Evolutionary conservation across 2,113 vertebrate genomes (phyloP).

Genomic region (Dipodomys stephensi): DNA sequence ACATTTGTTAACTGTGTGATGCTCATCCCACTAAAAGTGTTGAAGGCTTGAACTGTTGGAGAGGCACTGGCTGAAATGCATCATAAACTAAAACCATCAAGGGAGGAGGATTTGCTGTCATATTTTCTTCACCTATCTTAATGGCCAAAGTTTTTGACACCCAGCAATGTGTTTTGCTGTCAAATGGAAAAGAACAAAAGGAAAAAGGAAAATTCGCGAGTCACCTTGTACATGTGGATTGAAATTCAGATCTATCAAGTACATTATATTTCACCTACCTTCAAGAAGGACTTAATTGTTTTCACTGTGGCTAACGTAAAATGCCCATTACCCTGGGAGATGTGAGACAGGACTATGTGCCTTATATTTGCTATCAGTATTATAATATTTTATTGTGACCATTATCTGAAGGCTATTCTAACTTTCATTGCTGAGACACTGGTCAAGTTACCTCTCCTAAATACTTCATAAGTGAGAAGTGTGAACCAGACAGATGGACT

Average conservation of each 20-base stretch:
- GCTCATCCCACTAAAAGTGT: slow-evolving; percentile 32
- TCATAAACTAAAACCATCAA: slow-evolving; percentile 62
- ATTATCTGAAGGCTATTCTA: slow-evolving; percentile 63
- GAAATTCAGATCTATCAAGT: slow-evolving; percentile 55
- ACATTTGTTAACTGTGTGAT: slow-evolving; percentile 6
- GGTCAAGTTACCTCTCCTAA: slow-evolving; percentile 35
- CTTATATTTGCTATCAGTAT: slow-evolving; percentile 57
- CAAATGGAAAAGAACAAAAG: slow-evolving; percentile 64
- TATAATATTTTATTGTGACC: slow-evolving; percentile 73
- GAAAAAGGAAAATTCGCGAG: slow-evolving; percentile 52
- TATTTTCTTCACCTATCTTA: slow-evolving; percentile 53
- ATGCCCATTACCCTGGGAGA: slow-evolving; percentile 59
- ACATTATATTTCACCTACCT: slow-evolving; percentile 41
- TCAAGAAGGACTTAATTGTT: slow-evolving; percentile 68
- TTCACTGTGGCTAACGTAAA: slow-evolving; percentile 70
- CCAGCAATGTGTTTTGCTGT: slow-evolving; percentile 30
- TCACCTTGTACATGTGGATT: slow-evolving; percentile 63
- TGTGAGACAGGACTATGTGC: slow-evolving; percentile 47
- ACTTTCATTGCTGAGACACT: slow-evolving; percentile 57
- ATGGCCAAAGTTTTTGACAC: slow-evolving; percentile 69
- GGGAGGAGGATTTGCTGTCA: neutral
- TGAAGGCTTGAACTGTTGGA: slow-evolving; percentile 53
- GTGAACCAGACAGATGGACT: slow-evolving; percentile 36
- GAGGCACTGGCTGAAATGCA: slow-evolving; percentile 52
- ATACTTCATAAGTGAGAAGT: slow-evolving; percentile 55